Percentiles rank a stretch among this genome's conserved stretches.
These are phyloP conservation scores for Gymnorhina tibicen DNA, from an alignment of 2,113 vertebrate genomes.

Conservation along the genomic window DNA sequence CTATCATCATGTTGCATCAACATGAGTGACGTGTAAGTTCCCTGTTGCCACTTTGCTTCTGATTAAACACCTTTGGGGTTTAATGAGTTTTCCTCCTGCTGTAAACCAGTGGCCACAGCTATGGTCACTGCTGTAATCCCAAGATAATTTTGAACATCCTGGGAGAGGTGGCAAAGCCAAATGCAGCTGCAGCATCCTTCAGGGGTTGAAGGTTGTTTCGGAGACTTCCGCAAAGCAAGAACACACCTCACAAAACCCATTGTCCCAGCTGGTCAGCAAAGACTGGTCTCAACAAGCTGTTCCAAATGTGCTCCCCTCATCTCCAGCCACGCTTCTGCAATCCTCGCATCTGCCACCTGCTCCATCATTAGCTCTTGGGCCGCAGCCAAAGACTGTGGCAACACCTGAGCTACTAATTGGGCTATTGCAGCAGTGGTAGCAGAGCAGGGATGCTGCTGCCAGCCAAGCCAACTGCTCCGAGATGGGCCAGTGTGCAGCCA, in stretches of 20 bases:
- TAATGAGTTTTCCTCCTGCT: neutral
- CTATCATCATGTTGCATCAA: neutral
- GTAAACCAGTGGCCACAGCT: neutral
- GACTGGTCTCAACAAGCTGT: neutral
- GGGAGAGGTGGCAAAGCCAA: neutral
- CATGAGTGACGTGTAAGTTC: neutral
- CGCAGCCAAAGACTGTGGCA: neutral
- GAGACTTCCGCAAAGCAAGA: neutral
- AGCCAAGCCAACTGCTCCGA: neutral
- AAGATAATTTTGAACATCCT: neutral
- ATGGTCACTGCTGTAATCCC: neutral
- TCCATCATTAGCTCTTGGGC: conserved; percentile 26
- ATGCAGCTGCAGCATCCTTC: neutral
- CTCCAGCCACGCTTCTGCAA: neutral
- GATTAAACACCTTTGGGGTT: neutral
- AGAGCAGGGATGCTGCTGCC: neutral
- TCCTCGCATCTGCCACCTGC: neutral
- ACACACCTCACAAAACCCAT: neutral
- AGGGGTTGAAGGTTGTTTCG: neutral
- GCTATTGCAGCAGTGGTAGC: neutral
- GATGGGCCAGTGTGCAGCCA: fast-evolving
- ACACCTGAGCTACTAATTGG: conserved; percentile 11
- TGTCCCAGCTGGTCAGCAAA: neutral
- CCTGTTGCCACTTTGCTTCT: neutral
- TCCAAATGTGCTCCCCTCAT: neutral